Percentiles rank a stretch among this genome's conserved stretches.
Evolutionary conservation across 2,888 invertebrate species (phyloP).

Genomic region (Trachelus tabidus): DNA sequence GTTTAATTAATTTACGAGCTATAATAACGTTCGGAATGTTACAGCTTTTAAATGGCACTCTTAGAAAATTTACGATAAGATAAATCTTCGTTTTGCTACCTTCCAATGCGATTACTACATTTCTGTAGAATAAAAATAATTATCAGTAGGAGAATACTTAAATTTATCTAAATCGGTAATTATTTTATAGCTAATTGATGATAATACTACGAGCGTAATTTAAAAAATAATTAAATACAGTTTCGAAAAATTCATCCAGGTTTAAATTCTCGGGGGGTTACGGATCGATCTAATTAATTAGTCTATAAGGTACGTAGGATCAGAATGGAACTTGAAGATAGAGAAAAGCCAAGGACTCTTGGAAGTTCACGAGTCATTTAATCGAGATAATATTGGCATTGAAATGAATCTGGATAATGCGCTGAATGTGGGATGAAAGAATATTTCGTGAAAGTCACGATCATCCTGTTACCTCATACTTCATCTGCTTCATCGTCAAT

Average conservation of each 20-base stretch:
- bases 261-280: not conserved
- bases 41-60: not conserved
- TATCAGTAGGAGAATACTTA: not conserved
- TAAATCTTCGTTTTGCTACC: not conserved
- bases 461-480: not conserved
- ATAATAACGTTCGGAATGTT: not conserved
- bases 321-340: not conserved
- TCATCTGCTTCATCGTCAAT: not conserved
- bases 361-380: slow-evolving; percentile 21
- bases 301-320: not conserved
- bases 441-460: not conserved
- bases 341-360: not conserved
- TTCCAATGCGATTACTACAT: not conserved
- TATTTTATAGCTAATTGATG: not conserved
- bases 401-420: not conserved
- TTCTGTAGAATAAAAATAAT: not conserved
- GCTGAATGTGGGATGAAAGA: not conserved
- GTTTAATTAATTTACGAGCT: not conserved
- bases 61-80: not conserved
- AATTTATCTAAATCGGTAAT: not conserved
- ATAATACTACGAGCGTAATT: not conserved
- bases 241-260: not conserved
- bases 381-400: slow-evolving; percentile 19
- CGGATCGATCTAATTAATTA: not conserved
- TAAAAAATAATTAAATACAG: not conserved